Conservation (phyloP, 2,888 invertebrate genomes). For the Conchocele bisecta region DNA sequence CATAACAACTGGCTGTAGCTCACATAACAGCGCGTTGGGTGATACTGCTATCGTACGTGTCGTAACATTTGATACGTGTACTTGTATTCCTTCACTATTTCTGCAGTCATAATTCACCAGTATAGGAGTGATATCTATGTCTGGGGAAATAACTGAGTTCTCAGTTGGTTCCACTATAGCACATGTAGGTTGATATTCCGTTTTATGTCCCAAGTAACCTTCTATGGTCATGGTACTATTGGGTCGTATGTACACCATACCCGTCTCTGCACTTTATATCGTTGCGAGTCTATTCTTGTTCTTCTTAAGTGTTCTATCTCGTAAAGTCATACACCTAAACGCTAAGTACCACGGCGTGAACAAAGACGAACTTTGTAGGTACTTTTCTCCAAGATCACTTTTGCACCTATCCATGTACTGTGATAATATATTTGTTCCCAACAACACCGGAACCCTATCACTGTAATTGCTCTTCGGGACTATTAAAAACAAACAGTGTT, state of each 20-base stretch:
- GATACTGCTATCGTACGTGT: slow-evolving; percentile 3
- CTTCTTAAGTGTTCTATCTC: neutral
- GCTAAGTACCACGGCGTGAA: slow-evolving; percentile 17
- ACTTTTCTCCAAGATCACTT: neutral
- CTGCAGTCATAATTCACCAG: neutral
- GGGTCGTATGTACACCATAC: neutral
- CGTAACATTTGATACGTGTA: slow-evolving; percentile 8
- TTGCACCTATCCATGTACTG: neutral
- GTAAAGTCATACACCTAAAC: neutral
- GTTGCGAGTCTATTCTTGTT: neutral
- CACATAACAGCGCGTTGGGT: slow-evolving; percentile 6
- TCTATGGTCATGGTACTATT: neutral
- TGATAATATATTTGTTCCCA: slow-evolving; percentile 14
- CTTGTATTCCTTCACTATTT: neutral
- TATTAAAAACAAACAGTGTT: neutral
- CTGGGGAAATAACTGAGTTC: slow-evolving; percentile 2
- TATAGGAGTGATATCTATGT: slow-evolving; percentile 8
- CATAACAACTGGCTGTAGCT: slow-evolving; percentile 11
- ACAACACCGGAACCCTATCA: neutral
- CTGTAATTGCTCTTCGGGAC: slow-evolving; percentile 5
- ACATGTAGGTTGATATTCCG: neutral
- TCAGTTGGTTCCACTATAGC: slow-evolving; percentile 2
- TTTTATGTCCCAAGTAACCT: neutral
- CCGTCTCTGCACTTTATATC: neutral
- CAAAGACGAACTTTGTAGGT: slow-evolving; percentile 1